Conservation (phyloP, 2,797 vertebrate species). For the Pseudotriccus pelzelni region DNA sequence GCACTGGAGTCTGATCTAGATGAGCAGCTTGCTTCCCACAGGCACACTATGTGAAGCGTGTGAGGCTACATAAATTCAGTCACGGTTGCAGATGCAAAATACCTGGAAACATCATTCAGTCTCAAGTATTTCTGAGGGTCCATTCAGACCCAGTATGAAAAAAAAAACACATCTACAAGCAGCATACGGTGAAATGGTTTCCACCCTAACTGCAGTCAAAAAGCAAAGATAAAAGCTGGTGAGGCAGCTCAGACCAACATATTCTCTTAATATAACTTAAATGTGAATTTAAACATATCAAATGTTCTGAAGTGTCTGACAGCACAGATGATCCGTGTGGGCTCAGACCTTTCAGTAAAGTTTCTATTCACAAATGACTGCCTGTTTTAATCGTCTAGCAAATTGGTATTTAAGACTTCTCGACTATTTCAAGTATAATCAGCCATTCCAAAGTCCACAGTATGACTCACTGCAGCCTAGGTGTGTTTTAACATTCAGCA, state of each 20-base stretch:
- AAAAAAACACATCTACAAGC: not conserved
- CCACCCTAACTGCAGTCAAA: not conserved
- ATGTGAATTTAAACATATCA: not conserved
- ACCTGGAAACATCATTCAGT: not conserved
- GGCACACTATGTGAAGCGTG: not conserved
- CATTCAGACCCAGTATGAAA: not conserved
- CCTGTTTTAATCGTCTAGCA: not conserved
- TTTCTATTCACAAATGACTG: not conserved
- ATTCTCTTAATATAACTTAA: not conserved
- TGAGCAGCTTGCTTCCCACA: not conserved
- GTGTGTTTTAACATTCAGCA: conserved; percentile 41
- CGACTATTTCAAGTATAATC: not conserved
- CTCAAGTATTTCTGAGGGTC: not conserved
- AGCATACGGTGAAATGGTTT: not conserved
- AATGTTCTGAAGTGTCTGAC: not conserved
- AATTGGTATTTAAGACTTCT: not conserved
- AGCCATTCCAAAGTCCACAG: conserved; percentile 43
- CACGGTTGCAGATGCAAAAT: not conserved
- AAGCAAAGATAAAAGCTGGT: not conserved
- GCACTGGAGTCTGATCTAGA: not conserved
- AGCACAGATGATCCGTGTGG: not conserved
- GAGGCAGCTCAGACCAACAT: not conserved
- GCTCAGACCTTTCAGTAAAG: not conserved
- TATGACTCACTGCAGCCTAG: conserved; percentile 32
- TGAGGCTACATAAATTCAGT: not conserved